These are phyloP conservation scores for Zoanthus sociatus DNA, from an alignment of 92 coral and sea anemone genomes.

Conservation along the genomic window DNA sequence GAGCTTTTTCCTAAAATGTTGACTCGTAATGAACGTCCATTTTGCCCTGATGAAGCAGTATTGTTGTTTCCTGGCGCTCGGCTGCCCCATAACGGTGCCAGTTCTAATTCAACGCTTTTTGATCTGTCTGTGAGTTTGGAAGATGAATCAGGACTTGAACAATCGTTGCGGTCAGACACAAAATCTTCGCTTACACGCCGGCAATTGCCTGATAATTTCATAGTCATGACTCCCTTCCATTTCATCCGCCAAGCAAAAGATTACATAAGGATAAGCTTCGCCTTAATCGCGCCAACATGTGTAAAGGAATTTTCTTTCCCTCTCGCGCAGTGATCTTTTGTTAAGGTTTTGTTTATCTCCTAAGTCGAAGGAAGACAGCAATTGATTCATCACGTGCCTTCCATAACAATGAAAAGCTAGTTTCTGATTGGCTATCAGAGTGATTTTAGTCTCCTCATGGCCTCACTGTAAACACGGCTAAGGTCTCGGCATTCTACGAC, in stretches of 20 bases:
- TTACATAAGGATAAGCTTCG: conserved; percentile 9
- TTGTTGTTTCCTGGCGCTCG: conserved; percentile 34
- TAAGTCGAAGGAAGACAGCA: conserved; percentile 30
- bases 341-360: conserved; percentile 37
- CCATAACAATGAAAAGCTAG: neutral
- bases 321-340: conserved; percentile 26
- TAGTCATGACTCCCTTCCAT: conserved; percentile 38
- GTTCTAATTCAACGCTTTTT: conserved; percentile 38
- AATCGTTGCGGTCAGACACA: conserved; percentile 35
- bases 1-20: conserved; percentile 38
- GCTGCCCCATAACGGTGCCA: conserved; percentile 47
- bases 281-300: conserved; percentile 42
- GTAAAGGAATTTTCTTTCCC: conserved; percentile 38
- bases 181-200: conserved; percentile 39
- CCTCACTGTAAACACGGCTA: neutral
- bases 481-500: neutral
- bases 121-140: conserved; percentile 34
- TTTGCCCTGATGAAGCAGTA: conserved; percentile 29
- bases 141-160: conserved; percentile 39
- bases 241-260: conserved; percentile 40
- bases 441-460: neutral
- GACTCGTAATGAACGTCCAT: conserved; percentile 28
- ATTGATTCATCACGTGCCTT: conserved; percentile 41
- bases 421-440: conserved; percentile 20
- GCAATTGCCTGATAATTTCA: conserved; percentile 44